A percentile compares a stretch with the other conserved stretches of the same genome.
phyloP scores from a whole-genome alignment of 2,113 vertebrate genomes.

The Hystrix brachyura region DNA sequence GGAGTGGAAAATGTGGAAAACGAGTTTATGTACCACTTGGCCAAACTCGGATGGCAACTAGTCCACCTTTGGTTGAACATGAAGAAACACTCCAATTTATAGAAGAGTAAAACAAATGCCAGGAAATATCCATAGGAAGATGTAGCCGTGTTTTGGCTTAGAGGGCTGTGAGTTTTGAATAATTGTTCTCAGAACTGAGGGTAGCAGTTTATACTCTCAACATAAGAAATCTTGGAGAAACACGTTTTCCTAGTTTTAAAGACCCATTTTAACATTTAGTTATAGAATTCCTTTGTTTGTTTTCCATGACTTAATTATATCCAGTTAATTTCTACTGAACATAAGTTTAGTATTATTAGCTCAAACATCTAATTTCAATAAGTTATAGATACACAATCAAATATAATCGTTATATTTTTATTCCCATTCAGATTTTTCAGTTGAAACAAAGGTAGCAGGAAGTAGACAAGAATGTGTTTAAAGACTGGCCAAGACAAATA shows the following conservation, averaged over 20 bases:
- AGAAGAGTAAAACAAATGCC: not conserved
- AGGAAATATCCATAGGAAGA: not conserved
- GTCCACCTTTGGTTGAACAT: not conserved
- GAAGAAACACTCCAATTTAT: not conserved
- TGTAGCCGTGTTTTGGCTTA: not conserved
- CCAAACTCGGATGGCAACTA: not conserved
- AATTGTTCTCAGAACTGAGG: not conserved
- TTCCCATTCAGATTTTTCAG: not conserved
- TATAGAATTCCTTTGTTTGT: not conserved
- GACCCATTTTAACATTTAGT: not conserved
- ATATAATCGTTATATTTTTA: not conserved
- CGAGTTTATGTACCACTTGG: not conserved
- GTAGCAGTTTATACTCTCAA: not conserved
- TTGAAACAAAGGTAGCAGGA: not conserved
- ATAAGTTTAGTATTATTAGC: not conserved
- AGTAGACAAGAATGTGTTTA: not conserved
- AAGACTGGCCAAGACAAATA: not conserved
- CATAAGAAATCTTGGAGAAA: not conserved
- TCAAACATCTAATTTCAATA: not conserved
- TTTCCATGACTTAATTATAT: not conserved
- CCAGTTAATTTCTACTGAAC: not conserved
- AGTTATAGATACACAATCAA: not conserved
- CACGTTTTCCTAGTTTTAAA: not conserved
- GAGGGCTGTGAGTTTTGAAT: not conserved
- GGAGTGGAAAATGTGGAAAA: not conserved